A percentile compares a stretch with the other conserved stretches of the same genome.
Conservation (phyloP, 1,140 invertebrate genomes). For the Heterodera carotae region DNA sequence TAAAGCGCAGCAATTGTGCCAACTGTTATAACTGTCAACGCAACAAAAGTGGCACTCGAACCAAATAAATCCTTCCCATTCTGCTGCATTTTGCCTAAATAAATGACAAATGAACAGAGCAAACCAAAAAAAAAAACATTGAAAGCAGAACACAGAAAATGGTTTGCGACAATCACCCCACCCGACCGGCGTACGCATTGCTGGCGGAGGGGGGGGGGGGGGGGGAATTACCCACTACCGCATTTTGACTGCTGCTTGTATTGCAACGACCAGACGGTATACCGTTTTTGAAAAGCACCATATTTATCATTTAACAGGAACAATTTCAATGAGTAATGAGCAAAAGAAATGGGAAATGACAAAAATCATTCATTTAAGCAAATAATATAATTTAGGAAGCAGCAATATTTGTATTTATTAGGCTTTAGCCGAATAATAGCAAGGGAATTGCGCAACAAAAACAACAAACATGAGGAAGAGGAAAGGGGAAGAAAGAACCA, state of each 20-base stretch:
- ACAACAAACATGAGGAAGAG: neutral
- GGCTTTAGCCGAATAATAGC: neutral
- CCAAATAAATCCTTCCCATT: neutral
- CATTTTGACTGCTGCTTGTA: too few species aligned
- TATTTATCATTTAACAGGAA: neutral
- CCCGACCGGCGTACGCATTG: too few species aligned
- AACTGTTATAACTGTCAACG: conserved; percentile 11
- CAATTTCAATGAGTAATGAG: neutral
- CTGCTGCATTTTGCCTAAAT: neutral
- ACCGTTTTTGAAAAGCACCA: too few species aligned
- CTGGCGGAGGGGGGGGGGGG: too few species aligned
- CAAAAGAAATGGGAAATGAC: too few species aligned
- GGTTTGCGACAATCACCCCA: too few species aligned
- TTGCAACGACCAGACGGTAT: too few species aligned
- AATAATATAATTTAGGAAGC: too few species aligned
- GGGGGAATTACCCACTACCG: too few species aligned
- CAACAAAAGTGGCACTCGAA: neutral
- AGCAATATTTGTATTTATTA: conserved; percentile 1
- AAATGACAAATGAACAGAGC: too few species aligned
- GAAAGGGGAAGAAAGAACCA: neutral
- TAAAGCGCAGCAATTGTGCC: conserved; percentile 24
- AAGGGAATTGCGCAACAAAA: neutral
- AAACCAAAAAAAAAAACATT: too few species aligned
- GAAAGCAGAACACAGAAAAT: too few species aligned
- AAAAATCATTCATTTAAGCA: neutral